A percentile compares a stretch with the other conserved stretches of the same genome.
These are phyloP conservation scores for Fulmarus glacialis DNA, from an alignment of 2,113 vertebrate species.

Conservation along the genomic window DNA sequence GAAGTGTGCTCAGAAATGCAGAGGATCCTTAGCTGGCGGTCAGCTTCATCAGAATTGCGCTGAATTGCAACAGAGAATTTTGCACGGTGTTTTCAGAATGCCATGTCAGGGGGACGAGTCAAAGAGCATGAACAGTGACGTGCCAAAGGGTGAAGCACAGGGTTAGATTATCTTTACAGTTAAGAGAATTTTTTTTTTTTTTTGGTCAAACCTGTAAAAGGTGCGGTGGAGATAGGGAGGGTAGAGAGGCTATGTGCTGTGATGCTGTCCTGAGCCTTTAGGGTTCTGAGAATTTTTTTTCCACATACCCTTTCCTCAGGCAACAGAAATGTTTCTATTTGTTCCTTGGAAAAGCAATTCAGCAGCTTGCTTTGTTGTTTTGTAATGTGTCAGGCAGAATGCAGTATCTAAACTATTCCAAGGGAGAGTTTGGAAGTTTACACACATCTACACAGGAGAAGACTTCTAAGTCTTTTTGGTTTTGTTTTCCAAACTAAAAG, in stretches of 20 bases:
- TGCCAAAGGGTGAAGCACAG: neutral
- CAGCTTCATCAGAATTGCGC: neutral
- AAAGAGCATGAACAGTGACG: neutral
- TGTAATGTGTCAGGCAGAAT: neutral
- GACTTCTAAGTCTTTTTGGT: neutral
- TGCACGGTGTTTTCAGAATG: neutral
- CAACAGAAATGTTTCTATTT: neutral
- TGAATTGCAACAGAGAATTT: neutral
- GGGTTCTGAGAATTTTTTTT: neutral
- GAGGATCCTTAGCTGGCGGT: neutral
- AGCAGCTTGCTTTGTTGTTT: neutral
- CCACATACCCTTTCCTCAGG: neutral
- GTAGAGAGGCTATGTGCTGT: neutral
- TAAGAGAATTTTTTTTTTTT: neutral
- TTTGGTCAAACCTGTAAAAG: neutral
- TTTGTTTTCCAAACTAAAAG: neutral
- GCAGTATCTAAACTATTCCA: neutral
- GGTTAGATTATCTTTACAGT: neutral
- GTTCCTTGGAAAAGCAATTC: neutral
- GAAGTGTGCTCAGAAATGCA: neutral
- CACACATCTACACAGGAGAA: neutral
- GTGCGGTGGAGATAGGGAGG: neutral
- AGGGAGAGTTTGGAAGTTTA: neutral
- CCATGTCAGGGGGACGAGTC: neutral
- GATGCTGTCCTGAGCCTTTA: neutral